These are phyloP conservation scores for Actias luna DNA, from an alignment of 2,888 invertebrate genomes.

Conservation along the genomic window DNA sequence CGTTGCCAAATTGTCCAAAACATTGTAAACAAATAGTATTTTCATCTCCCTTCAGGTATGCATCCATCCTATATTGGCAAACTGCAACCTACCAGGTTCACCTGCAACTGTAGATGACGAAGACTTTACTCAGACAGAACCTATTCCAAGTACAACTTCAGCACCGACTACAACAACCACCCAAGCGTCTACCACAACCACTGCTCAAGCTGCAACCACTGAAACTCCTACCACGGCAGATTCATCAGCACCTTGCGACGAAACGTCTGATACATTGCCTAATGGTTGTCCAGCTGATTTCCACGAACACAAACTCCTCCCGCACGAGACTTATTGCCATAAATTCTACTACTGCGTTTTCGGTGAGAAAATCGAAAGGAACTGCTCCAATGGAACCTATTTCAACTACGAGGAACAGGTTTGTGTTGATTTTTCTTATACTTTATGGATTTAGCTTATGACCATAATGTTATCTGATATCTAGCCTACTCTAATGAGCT, in stretches of 20 bases:
- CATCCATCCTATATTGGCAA: constrained; percentile 38
- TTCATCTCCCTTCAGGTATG: constrained; percentile 43
- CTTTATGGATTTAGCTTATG: too few relatives aligned
- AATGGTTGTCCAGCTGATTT: constrained; percentile 50
- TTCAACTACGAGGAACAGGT: constrained; percentile 54
- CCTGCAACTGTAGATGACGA: constrained; percentile 21
- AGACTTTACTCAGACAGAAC: constrained; percentile 15
- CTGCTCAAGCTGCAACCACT: constrained; percentile 21
- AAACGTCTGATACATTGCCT: constrained; percentile 24
- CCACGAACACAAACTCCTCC: constrained; percentile 39
- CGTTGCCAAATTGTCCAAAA: too few relatives aligned
- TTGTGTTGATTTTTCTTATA: constrained; percentile 14
- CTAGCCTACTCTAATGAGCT: too few relatives aligned
- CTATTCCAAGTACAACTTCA: constrained; percentile 17
- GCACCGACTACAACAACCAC: constrained; percentile 23
- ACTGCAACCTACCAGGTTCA: constrained; percentile 43
- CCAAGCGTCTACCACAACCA: constrained; percentile 24
- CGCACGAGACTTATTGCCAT: constrained; percentile 47
- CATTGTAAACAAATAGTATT: not conserved
- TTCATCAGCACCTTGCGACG: constrained; percentile 8
- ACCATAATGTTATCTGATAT: too few relatives aligned
- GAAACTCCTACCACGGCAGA: constrained; percentile 20
- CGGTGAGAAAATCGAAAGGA: constrained; percentile 38
- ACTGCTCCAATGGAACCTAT: constrained; percentile 40
- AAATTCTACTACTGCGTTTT: constrained; percentile 51